Evolutionary conservation across 2,797 vertebrate species (phyloP), one percentile per base, ranked within the genome.

Genomic region (Linurgus olivaceus): DNA sequence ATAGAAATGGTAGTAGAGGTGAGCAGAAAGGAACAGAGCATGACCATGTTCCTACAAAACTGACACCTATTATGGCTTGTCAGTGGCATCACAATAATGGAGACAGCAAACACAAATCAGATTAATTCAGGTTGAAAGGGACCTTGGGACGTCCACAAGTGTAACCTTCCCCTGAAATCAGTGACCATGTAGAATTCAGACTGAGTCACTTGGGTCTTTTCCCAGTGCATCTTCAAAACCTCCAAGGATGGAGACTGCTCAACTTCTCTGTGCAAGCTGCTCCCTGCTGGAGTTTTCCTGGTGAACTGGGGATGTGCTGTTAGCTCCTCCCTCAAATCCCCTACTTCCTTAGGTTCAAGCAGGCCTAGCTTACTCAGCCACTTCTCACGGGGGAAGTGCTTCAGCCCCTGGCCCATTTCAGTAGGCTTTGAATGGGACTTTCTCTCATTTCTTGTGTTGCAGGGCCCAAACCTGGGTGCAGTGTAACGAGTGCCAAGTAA

Each of bases 1-100:
- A 81, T 62, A 90, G 72, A 71, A 83, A 70, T 33, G n/a, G 51
- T 80, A 42, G 67, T 26, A 85, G 71, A 85, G 71, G 75, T 94
- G 67, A 76, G 75, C 81, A 87, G 81, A 79, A 65, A 76, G 45
- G 71, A 91, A 25, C n/a, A 63, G 74, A 70, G 47, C 57, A 44
- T 35, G 75, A 52, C 83, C 0, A 0, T 28, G 17, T 91, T 87
- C 48, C 40, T 74, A 8, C 59, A 85, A 59, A 48, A 63, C n/a
- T 73, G 74, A 75, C 24, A 74, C 52, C 20, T 71, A 48, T 45
- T 87, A 55, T 6, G 82, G 13, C 45, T 79, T 79, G 71, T 82
- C 57, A 31, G 37, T 42, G 33, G 29, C n/a, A 74, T 50, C 16
- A 10, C 1, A 4, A 4, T 55, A 68, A n/a, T 35, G 38, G 77